phyloP scores from a whole-genome alignment of 2,888 invertebrate genomes.

The Amphiduros pacificus region DNA sequence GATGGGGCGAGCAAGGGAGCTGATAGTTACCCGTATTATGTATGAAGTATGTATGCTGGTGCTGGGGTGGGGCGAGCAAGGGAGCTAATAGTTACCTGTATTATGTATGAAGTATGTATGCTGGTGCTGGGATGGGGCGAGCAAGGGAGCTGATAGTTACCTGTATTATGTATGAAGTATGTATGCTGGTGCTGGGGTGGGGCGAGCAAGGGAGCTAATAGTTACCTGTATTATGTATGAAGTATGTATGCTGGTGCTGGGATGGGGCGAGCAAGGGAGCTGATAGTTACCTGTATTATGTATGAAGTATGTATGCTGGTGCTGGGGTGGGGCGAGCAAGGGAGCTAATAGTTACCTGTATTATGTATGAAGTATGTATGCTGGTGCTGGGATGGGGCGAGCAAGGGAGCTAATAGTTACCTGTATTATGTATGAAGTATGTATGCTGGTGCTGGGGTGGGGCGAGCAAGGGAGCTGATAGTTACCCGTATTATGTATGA shows the following conservation, averaged over 20 bases:
- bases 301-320: slow-evolving; percentile 1
- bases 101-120: slow-evolving; percentile 4
- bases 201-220: slow-evolving; percentile 40
- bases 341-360: slow-evolving; percentile 50
- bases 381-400: slow-evolving; percentile 6
- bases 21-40: slow-evolving; percentile 60
- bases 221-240: slow-evolving; percentile 38
- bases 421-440: slow-evolving; percentile 7
- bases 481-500: slow-evolving; percentile 59
- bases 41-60: slow-evolving; percentile 1
- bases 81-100: slow-evolving; percentile 50
- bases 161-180: slow-evolving; percentile 7
- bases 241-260: slow-evolving; percentile 4
- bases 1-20: slow-evolving; percentile 34
- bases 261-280: slow-evolving; percentile 34
- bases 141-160: slow-evolving; percentile 51
- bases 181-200: slow-evolving; percentile 4
- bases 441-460: slow-evolving; percentile 4
- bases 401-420: slow-evolving; percentile 51
- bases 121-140: slow-evolving; percentile 6
- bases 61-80: slow-evolving; percentile 20
- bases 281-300: slow-evolving; percentile 44
- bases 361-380: slow-evolving; percentile 4
- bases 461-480: slow-evolving; percentile 40
- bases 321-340: slow-evolving; percentile 20